Percentiles rank a stretch among this genome's conserved stretches.
Evolutionary conservation across 2,888 invertebrate genomes (phyloP).

Genomic region (Hydraecia micacea): DNA sequence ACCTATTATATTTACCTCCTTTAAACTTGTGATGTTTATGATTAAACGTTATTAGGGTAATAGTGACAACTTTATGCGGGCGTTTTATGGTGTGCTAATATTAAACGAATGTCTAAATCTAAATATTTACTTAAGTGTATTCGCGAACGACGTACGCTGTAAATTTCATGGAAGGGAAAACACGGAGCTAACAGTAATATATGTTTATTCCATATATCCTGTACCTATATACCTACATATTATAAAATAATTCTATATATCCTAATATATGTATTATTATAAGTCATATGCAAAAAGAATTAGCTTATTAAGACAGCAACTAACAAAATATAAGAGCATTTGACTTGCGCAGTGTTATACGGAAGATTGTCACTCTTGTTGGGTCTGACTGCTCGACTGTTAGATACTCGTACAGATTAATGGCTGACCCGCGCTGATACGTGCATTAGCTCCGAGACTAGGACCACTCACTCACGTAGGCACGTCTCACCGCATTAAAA

Average conservation of each 20-base stretch:
- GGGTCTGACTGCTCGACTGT: slow-evolving; percentile 10
- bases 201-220: neutral
- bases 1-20: slow-evolving; percentile 15
- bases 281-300: slow-evolving; percentile 1
- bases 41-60: slow-evolving; percentile 1
- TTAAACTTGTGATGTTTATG: slow-evolving; percentile 12
- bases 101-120: slow-evolving; percentile 15
- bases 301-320: neutral
- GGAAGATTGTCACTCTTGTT: slow-evolving; percentile 35
- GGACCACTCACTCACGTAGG: slow-evolving; percentile 30
- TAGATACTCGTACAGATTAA: slow-evolving; percentile 33
- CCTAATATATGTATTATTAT: neutral
- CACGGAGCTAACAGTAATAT: neutral
- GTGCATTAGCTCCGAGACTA: slow-evolving; percentile 1
- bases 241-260: neutral
- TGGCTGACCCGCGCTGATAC: slow-evolving; percentile 16
- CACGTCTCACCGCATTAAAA: slow-evolving; percentile 8
- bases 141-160: neutral
- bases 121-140: neutral
- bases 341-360: slow-evolving; percentile 26
- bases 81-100: neutral
- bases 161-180: neutral
- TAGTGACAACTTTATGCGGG: neutral
- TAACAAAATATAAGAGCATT: slow-evolving; percentile 18
- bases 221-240: no score